Evolutionary conservation across 2,797 vertebrate species (phyloP).

Genomic region (Darevskia mixta): DNA sequence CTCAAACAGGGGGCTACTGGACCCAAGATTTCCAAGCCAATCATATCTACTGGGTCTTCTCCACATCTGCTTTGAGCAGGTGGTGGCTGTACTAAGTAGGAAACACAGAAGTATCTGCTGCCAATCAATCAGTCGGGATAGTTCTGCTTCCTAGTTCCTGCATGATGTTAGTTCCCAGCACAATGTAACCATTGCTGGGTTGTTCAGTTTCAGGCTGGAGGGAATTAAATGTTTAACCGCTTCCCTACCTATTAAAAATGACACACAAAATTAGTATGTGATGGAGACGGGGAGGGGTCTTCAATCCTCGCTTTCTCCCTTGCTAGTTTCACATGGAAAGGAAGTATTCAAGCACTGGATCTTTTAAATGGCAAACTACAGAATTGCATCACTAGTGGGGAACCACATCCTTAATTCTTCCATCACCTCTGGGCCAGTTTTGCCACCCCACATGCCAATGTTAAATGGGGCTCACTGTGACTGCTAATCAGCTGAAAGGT

Average conservation of each 20-base stretch:
- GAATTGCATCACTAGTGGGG: no score
- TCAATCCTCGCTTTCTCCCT: not conserved
- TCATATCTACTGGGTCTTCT: not conserved
- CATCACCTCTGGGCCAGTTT: no score
- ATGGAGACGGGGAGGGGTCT: not conserved
- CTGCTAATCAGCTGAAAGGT: no score
- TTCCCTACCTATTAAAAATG: not conserved
- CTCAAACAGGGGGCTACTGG: conserved; percentile 7
- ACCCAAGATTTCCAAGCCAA: not conserved
- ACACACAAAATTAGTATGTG: not conserved
- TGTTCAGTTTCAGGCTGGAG: no score
- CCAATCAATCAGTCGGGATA: not conserved
- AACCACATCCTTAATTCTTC: no score
- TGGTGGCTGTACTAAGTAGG: not conserved
- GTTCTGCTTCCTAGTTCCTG: not conserved
- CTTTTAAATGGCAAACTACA: no score
- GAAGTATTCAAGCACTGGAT: not conserved
- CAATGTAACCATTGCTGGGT: no score
- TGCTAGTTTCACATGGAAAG: not conserved
- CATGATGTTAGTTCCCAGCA: no score
- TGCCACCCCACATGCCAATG: no score
- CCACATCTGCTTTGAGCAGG: conserved; percentile 21
- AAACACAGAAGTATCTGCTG: not conserved
- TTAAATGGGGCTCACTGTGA: no score
- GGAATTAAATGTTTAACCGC: not conserved